phyloP scores from a whole-genome alignment of 2,797 vertebrate genomes.

The Buphagus erythrorhynchus region DNA sequence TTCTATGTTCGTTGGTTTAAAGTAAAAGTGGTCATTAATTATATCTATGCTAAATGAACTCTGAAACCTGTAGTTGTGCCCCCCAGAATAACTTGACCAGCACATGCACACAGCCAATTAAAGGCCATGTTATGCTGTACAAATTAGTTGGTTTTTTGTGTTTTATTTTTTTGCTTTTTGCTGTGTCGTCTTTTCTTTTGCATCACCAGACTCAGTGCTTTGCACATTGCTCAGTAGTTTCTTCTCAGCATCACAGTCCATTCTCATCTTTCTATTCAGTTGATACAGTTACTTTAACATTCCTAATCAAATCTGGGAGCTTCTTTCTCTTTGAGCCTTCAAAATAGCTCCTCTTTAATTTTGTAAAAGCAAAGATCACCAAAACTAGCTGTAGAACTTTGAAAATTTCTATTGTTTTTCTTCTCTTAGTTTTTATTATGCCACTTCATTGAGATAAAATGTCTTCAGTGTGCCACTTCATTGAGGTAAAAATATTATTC shows the following conservation, averaged over 20 bases:
- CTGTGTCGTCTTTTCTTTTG: neutral
- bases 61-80: neutral
- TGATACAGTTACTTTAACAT: neutral
- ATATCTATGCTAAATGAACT: neutral
- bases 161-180: neutral
- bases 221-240: neutral
- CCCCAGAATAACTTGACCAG: neutral
- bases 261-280: neutral
- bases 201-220: neutral
- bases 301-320: neutral
- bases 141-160: neutral
- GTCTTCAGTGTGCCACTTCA: neutral
- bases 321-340: neutral
- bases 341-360: neutral
- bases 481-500: neutral
- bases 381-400: neutral
- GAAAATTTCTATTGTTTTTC: neutral
- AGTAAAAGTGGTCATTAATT: neutral
- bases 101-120: neutral
- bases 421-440: neutral
- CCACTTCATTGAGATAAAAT: neutral
- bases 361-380: neutral
- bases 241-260: neutral
- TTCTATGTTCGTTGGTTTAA: neutral
- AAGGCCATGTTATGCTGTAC: neutral